A percentile compares a stretch with the other conserved stretches of the same genome.
Conservation (phyloP, 2,797 vertebrate genomes). For the Enteromius radiatus region DNA sequence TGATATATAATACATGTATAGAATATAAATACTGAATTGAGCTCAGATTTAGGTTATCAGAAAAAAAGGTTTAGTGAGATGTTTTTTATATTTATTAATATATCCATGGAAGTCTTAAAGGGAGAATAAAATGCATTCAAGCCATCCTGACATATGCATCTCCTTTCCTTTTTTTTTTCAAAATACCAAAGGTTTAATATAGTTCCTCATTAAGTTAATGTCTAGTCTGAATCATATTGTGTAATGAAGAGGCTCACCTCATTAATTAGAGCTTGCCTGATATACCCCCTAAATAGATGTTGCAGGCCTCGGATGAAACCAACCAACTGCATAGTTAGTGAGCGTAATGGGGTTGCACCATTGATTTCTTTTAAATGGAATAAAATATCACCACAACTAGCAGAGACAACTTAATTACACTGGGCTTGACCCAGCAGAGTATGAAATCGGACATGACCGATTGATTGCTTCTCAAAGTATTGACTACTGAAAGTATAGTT, state of each 20-base stretch:
- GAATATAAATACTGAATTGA: background rate
- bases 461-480: constrained; percentile 71
- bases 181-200: background rate
- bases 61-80: background rate
- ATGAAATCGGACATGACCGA: constrained; percentile 84
- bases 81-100: background rate
- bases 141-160: background rate
- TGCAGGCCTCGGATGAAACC: background rate
- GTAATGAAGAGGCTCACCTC: constrained; percentile 30
- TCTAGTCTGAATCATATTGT: constrained; percentile 1
- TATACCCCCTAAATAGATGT: constrained; percentile 13
- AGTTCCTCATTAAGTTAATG: background rate
- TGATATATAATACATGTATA: background rate
- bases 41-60: background rate
- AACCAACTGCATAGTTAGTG: constrained; percentile 41
- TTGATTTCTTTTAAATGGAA: constrained; percentile 68
- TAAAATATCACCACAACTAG: constrained; percentile 63
- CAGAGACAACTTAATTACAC: constrained; percentile 64
- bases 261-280: constrained; percentile 46
- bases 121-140: constrained; percentile 17
- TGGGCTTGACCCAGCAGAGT: constrained; percentile 70
- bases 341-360: constrained; percentile 44
- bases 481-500: constrained; percentile 55
- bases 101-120: background rate
- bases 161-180: background rate